A percentile compares a stretch with the other conserved stretches of the same genome.
Conservation (phyloP, 1,140 invertebrate species). For the Notospermus geniculatus region DNA sequence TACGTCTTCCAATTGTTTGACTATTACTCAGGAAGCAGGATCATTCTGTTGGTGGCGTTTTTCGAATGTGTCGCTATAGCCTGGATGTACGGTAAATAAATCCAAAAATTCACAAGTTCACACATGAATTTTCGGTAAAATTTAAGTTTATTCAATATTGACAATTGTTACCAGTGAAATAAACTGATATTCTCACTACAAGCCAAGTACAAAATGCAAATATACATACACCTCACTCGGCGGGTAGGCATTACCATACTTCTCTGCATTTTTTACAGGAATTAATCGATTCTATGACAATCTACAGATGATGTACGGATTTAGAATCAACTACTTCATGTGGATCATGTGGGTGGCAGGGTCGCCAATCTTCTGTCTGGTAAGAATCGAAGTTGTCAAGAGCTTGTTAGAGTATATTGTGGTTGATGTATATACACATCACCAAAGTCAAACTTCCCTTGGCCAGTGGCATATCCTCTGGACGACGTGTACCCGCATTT, state of each 20-base stretch:
- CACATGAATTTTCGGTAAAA: too few species aligned
- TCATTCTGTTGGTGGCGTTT: slow-evolving; percentile 67
- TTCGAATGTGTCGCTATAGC: slow-evolving; percentile 68
- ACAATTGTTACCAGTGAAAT: too few species aligned
- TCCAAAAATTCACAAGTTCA: too few species aligned
- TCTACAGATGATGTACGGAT: slow-evolving; percentile 67
- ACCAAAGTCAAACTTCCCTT: too few species aligned
- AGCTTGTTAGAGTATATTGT: too few species aligned
- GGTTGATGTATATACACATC: too few species aligned
- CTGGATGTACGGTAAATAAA: slow-evolving; percentile 66
- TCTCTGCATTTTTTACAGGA: slow-evolving; percentile 51
- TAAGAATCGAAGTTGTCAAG: slow-evolving; percentile 49
- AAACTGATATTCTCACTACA: too few species aligned
- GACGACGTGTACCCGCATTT: not conserved
- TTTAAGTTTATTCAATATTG: too few species aligned
- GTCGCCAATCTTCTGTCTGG: slow-evolving; percentile 64
- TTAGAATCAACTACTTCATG: slow-evolving; percentile 61
- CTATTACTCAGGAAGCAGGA: slow-evolving; percentile 66
- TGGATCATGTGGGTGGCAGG: slow-evolving; percentile 63
- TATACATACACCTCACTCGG: too few species aligned
- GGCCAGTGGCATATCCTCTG: too few species aligned
- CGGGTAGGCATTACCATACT: too few species aligned
- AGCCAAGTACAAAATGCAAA: too few species aligned
- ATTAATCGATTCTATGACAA: slow-evolving; percentile 64
- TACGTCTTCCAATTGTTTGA: slow-evolving; percentile 70